Evolutionary conservation across 2,797 vertebrate species (phyloP), one percentile per base, ranked within the genome.

Genomic region (Gallinago nigripennis): DNA sequence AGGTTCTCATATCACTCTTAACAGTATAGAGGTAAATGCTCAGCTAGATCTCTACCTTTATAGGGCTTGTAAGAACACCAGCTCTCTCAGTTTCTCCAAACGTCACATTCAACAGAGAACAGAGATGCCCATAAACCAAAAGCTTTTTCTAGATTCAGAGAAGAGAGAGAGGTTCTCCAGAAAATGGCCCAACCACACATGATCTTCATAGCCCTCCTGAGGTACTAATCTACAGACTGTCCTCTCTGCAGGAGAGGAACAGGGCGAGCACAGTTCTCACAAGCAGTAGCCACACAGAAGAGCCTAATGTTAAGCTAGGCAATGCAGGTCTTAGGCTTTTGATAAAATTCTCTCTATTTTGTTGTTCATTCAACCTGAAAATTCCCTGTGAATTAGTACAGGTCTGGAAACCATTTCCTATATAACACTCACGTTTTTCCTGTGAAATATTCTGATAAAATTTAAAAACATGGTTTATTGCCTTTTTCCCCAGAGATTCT

Each of bases 101-200:
- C n/a, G 20, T 68, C 48, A 43, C 21, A 64, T 53, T 72, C 4
- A 2, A 53, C 23, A 65, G 16, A 39, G 17, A 69, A 54, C 31
- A 78, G 46, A 61, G 12, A 18, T 39, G 12, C 16, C 18, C 25
- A 45, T 56, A 78, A 69, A 14, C 6, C 7, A 60, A 73, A 45
- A 48, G 31, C 28, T 45, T 79, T 16, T 71, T 53, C n/a, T 16
- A 61, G 27, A 76, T 16, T 65, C 12, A 50, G 0, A 23, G 5
- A 46, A 68, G 84, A 86, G 17, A 68, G 10, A 57, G 16, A 56
- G 6, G 12, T 27, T 80, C 25, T 86, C 54, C 53, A 89, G 61
- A 72, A 79, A 57, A 75, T 3, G 20, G 20, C 41, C 91, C 35
- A 37, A 17, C 19, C 9, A 11, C 23, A 46, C 0, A 0, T 21